Evolutionary conservation across 2,888 invertebrate genomes (phyloP).

Genomic region (Pseudococcus longispinus): DNA sequence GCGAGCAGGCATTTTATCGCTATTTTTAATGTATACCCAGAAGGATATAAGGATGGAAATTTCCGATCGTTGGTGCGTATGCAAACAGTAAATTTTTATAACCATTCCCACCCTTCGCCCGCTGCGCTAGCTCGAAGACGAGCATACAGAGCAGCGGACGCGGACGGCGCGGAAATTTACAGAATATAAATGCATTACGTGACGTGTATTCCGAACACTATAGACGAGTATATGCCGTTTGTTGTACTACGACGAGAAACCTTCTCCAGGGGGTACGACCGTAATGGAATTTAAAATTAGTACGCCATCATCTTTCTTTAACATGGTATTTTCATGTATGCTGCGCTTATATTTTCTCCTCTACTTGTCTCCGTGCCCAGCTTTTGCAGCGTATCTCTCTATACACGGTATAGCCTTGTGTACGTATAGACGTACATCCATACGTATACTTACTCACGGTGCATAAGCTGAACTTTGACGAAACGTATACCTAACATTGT

Average conservation of each 20-base stretch:
- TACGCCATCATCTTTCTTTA: background rate
- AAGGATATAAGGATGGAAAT: constrained; percentile 25
- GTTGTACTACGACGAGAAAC: background rate
- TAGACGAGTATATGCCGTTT: constrained; percentile 3
- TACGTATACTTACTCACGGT: background rate
- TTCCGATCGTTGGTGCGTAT: background rate
- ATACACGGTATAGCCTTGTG: background rate
- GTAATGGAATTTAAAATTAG: constrained; percentile 24
- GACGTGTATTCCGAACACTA: constrained; percentile 13
- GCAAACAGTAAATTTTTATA: constrained; percentile 32
- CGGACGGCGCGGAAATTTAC: background rate
- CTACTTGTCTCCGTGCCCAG: background rate
- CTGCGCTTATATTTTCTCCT: background rate
- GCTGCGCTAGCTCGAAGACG: background rate
- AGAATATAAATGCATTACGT: constrained; percentile 32
- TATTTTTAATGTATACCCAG: constrained; percentile 10
- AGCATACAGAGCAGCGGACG: background rate
- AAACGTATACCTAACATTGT: too few species aligned
- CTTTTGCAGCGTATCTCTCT: background rate
- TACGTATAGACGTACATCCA: background rate
- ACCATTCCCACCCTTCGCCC: background rate
- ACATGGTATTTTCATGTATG: background rate
- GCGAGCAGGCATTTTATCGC: constrained; percentile 10
- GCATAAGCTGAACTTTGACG: too few species aligned
- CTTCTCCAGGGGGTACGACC: constrained; percentile 2